Evolutionary conservation across 1,140 invertebrate species (phyloP), one percentile per base, ranked within the genome.

Genomic region (Ylistrum balloti): DNA sequence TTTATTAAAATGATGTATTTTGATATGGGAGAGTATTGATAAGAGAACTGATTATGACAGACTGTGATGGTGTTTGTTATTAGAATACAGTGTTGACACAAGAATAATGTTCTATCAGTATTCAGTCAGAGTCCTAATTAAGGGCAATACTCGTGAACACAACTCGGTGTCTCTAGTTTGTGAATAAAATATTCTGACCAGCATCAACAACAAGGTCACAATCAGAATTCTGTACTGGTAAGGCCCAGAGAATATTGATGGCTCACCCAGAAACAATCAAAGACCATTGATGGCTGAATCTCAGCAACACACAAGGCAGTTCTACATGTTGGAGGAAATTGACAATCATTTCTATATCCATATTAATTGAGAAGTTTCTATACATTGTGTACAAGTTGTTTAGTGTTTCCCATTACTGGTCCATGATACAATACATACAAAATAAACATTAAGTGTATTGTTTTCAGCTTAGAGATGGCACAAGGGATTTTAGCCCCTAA

Each of bases 201-300:
- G 22, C 56, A 74, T 74, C 56, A 74, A 74, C 56, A 74, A 28
- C 28, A n/a, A n/a, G 56, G 56, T 74, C 56, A 74, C 22, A 74
- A 17, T 74, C 56, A 5, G 56, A 74, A 74, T 74, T 74, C 56
- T 38, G 35, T 38, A 38, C 13, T 38, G 35, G 56, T 28, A 9
- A 7, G 0, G 56, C 28, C 56, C 56, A 5, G 56, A 28, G 5
- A 74, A n/a, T 74, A 74, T 74, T 74, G 56, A 74, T 74, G 56
- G 28, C 28, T 17, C n/a, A n/a, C 5, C n/a, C 56, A n/a, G 56
- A 74, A 74, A 74, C 56, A 74, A 74, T 74, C 22, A 74, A 74
- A 74, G 56, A 74, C 22, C 5, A 28, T n/a, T 74, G 56, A 74
- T 74, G 9, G 56, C n/a, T n/a, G 56, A 5, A 74, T 11, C n/a